Percentiles rank a stretch among this genome's conserved stretches.
These are phyloP conservation scores for Polydrusus cervinus DNA, from an alignment of 2,888 invertebrate genomes.

Conservation along the genomic window DNA sequence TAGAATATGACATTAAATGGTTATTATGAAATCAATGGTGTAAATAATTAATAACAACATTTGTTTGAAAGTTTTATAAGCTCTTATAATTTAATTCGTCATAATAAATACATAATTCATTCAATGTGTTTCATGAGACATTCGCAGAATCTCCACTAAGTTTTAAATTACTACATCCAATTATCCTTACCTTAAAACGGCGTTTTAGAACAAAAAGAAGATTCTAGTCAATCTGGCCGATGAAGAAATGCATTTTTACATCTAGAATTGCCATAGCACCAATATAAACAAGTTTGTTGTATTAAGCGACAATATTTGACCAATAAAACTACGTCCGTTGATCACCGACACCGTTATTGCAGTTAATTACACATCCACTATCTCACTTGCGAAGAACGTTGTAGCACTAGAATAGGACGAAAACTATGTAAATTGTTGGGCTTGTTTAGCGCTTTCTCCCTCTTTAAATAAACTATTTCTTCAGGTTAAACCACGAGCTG, in stretches of 20 bases:
- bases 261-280: constrained; percentile 9
- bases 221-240: constrained; percentile 27
- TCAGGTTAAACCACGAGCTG: constrained; percentile 27
- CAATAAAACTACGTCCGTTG: constrained; percentile 7
- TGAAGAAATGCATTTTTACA: constrained; percentile 12
- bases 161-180: too few relatives aligned
- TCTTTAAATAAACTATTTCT: constrained; percentile 37
- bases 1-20: constrained; percentile 15
- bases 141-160: too few relatives aligned
- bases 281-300: constrained; percentile 3
- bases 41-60: background rate
- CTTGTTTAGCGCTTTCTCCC: constrained; percentile 34
- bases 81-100: too few relatives aligned
- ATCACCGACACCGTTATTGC: constrained; percentile 7
- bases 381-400: constrained; percentile 28
- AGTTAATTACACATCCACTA: background rate
- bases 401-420: constrained; percentile 35
- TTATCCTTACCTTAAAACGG: constrained; percentile 22
- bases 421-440: constrained; percentile 12
- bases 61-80: too few relatives aligned
- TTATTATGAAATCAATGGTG: constrained; percentile 18
- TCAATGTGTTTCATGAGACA: too few relatives aligned
- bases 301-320: constrained; percentile 1
- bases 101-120: too few relatives aligned
- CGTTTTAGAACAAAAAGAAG: constrained; percentile 8